Evolutionary conservation across 2,797 vertebrate species (phyloP).

Genomic region (Phalanger gymnotis): DNA sequence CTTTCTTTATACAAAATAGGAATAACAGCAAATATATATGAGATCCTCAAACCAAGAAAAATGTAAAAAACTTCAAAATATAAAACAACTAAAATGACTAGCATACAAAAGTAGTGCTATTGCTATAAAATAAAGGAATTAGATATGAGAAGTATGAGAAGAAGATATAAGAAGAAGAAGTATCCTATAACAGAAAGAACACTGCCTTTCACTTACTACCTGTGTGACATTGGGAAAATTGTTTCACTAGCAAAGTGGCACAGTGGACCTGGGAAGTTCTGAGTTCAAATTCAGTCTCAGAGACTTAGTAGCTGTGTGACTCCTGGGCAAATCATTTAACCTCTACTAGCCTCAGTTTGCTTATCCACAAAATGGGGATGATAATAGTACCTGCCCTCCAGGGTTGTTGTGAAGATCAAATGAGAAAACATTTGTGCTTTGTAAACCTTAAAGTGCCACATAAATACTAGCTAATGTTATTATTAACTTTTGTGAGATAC

Average conservation of each 20-base stretch:
- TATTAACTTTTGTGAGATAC: not conserved
- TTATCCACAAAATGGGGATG: slow-evolving; percentile 15
- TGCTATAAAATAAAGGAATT: not conserved
- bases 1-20: not conserved
- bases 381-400: not conserved
- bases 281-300: not conserved
- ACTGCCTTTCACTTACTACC: not conserved
- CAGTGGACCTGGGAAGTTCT: not conserved
- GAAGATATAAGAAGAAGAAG: not conserved
- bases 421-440: not conserved
- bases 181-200: not conserved
- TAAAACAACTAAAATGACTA: slow-evolving; percentile 2
- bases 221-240: not conserved
- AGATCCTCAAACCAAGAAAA: not conserved
- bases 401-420: not conserved
- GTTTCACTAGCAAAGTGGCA: not conserved
- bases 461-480: not conserved
- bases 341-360: not conserved
- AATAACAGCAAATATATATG: not conserved
- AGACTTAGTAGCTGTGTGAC: not conserved
- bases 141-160: not conserved
- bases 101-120: not conserved
- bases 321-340: slow-evolving; percentile 23
- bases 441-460: not conserved
- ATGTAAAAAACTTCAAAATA: not conserved